Base-by-base conservation (phyloP, 1,140 invertebrate species). In the Neotoxoptera formosana region DNA sequence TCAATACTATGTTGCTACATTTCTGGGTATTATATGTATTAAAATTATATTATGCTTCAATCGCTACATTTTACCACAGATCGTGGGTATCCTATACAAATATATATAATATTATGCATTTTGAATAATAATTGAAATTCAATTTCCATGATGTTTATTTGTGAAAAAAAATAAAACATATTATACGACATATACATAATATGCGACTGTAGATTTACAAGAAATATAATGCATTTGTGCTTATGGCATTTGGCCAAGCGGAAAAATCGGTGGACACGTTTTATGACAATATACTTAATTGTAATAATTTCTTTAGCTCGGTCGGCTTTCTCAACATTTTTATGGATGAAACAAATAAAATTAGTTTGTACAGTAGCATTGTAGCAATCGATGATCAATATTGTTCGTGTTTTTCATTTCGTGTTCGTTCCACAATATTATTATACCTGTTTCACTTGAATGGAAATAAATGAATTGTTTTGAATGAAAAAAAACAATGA, bases 311-410 rank as follows among this genome's bases (percentile, higher is more conserved):
- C 60, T 7, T 76, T 23, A n/a, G 14, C 4, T n/a, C 60, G 14
- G 2, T 9, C 30, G 21, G 21, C n/a, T 14, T 60, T 9, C 1
- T 9, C 8, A 0, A 76, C 0, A 7, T n/a, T 14, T 20, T 4
- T 17, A 17, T 14, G n/a, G 14, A 17, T 7, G 6, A 17, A 17
- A 67, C 4, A n/a, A 76, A 76, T 6, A 76, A 76, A 76, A 7
- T 20, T 7, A 76, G 60, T 76, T 17, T 76, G 1, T n/a, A n/a
- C 30, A 17, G 30, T 4, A 3, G 4, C 30, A 47, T n/a, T n/a
- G n/a, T n/a, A n/a, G 7, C 17, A 14, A 17, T 17, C 14, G 30
- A 14, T 76, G 60, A 14, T 76, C 60, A n/a, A 76, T n/a, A 53
- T 53, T 11, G 30, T 76, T n/a, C 2, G 30, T 20, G 17, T n/a